These are phyloP conservation scores for Ara ararauna DNA, from an alignment of 2,797 vertebrate species.

Conservation along the genomic window DNA sequence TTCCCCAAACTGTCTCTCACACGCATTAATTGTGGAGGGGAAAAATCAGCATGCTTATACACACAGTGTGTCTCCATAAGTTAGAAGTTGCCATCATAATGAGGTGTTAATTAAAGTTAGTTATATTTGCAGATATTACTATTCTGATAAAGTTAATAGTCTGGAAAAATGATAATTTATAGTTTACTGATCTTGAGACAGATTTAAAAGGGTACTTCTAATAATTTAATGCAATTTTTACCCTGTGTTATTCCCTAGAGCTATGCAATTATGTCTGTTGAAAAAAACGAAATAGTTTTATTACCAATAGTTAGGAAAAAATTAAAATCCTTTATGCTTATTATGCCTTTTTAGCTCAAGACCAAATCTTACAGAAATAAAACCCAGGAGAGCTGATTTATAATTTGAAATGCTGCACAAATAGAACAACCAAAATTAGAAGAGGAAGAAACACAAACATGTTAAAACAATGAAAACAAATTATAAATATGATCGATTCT, in stretches of 20 bases:
- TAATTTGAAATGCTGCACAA: background rate
- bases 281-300: background rate
- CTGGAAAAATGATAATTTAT: background rate
- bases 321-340: background rate
- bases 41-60: background rate
- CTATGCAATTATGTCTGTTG: background rate
- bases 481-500: background rate
- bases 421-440: background rate
- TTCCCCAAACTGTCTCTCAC: background rate
- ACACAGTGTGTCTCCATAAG: background rate
- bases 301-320: background rate
- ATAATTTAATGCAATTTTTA: background rate
- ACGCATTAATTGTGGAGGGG: background rate
- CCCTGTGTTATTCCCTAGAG: background rate
- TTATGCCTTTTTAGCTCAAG: background rate
- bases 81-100: slow-evolving; percentile 14
- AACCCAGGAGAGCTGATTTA: background rate
- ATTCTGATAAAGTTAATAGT: slow-evolving; percentile 6
- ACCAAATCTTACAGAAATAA: background rate
- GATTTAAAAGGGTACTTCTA: slow-evolving; percentile 21
- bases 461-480: background rate
- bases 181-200: background rate
- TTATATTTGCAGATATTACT: background rate
- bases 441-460: background rate
- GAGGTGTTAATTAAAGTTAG: slow-evolving; percentile 3